Base-by-base conservation (phyloP, 2,888 invertebrate species). In the Latheticus oryzae region DNA sequence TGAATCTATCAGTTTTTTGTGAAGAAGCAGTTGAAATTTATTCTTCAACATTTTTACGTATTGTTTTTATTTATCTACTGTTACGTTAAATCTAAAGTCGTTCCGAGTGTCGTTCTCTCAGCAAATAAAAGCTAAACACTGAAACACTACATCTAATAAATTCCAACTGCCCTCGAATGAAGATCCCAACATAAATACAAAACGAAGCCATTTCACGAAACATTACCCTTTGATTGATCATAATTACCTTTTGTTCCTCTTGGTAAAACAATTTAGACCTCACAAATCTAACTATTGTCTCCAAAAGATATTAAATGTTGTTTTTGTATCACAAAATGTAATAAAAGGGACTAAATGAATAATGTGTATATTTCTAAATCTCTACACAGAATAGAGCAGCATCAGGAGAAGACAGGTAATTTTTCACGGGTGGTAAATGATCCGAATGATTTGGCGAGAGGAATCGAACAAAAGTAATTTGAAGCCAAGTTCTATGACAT, bases 371-470 rank as follows among this genome's bases (percentile, higher is more conserved):
- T 69, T 68, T 69, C 63, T 64, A 68, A 67, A 67, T 67, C 67
- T 65, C 60, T 47, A 63, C 57, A 30, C 60, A 62, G 57, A 57
- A 61, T 50, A 61, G 55, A 63, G 57, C 48, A 19, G 45, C 60
- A 56, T 58, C 60, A 48, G 61, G 62, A 63, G 57, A 63, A 62
- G 66, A 64, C 67, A 67, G 66, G 68, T 69, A 61, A 70, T 70
- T 70, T 70, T 70, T 70, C 69, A 69, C 65, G 62, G 55, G 56
- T 67, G 65, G 64, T 67, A 70, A 70, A 70, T 70, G 70, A 69
- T 70, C 66, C 70, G 67, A 62, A 68, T 69, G 67, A 69, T 69
- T 67, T 64, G 66, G 65, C 60, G 64, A 63, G 68, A 64, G 65
- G 56, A 56, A 56, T 56, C 56, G 56, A 56, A 56, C 56, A 56